These are phyloP conservation scores for Himalopsyche phryganea DNA, from an alignment of 1,140 invertebrate species.

Conservation along the genomic window DNA sequence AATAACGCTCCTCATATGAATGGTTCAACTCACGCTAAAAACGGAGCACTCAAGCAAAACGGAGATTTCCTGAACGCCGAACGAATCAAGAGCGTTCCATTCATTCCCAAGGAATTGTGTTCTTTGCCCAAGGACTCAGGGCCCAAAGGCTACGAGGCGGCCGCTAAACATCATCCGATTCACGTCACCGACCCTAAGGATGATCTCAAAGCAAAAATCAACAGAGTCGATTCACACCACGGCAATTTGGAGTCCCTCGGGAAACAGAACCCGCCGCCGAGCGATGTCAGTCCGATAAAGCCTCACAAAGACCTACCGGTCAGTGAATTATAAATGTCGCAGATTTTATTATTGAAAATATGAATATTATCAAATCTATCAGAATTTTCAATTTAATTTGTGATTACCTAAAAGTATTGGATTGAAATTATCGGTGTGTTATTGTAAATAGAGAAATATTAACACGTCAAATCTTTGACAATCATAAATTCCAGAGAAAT, in stretches of 20 bases:
- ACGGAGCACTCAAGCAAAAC: conserved; percentile 38
- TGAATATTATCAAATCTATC: no score
- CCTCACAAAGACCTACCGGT: no score
- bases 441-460: no score
- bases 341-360: no score
- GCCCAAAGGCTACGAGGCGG: neutral
- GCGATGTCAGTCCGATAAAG: conserved; percentile 1
- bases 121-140: neutral
- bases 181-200: conserved; percentile 33
- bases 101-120: conserved; percentile 7
- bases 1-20: conserved; percentile 39
- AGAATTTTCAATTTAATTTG: no score
- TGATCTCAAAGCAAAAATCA: conserved; percentile 51
- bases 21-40: conserved; percentile 32
- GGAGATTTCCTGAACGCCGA: conserved; percentile 43
- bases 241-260: conserved; percentile 43
- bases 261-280: conserved; percentile 13
- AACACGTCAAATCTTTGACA: no score
- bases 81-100: conserved; percentile 21
- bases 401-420: no score
- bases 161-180: conserved; percentile 17
- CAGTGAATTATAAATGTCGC: no score
- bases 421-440: no score
- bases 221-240: conserved; percentile 50
- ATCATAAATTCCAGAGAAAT: no score